Percentiles rank a stretch among this genome's conserved stretches.
Evolutionary conservation across 1,140 invertebrate genomes (phyloP).

Genomic region (Wasmannia auropunctata): DNA sequence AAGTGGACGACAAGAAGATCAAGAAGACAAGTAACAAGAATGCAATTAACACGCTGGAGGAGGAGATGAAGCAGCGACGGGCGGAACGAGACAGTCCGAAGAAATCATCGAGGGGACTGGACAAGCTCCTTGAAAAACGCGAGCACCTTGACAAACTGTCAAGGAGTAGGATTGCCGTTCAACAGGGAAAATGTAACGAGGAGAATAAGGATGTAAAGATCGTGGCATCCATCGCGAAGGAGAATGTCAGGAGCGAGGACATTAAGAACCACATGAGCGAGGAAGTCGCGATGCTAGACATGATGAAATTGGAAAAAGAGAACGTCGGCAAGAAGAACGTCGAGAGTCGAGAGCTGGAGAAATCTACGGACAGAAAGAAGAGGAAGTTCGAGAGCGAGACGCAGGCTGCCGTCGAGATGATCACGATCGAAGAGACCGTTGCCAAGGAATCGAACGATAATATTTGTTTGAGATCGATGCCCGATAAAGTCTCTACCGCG

Average conservation of each 20-base stretch:
- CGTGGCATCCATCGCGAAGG: background rate
- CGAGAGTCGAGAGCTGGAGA: slow-evolving; percentile 40
- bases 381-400: slow-evolving; percentile 58
- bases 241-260: slow-evolving; percentile 69
- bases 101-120: slow-evolving; percentile 84
- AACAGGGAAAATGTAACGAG: slow-evolving; percentile 65
- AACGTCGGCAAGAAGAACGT: slow-evolving; percentile 49
- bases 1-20: slow-evolving; percentile 73
- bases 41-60: slow-evolving; percentile 83
- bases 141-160: slow-evolving; percentile 83
- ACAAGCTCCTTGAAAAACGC: slow-evolving; percentile 85
- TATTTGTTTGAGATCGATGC: slow-evolving; percentile 57
- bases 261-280: slow-evolving; percentile 69
- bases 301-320: slow-evolving; percentile 62
- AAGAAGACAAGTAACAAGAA: slow-evolving; percentile 77
- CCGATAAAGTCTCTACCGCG: slow-evolving; percentile 69
- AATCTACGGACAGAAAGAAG: slow-evolving; percentile 44
- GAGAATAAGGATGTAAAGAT: slow-evolving; percentile 58
- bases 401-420: background rate
- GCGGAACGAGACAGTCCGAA: slow-evolving; percentile 84
- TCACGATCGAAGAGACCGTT: slow-evolving; percentile 3
- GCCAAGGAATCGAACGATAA: slow-evolving; percentile 67
- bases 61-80: slow-evolving; percentile 86
- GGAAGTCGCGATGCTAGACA: slow-evolving; percentile 31
- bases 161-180: slow-evolving; percentile 73